A percentile compares a stretch with the other conserved stretches of the same genome.
These are phyloP conservation scores for Synodontis membranacea DNA, from an alignment of 2,113 vertebrate genomes.

Conservation along the genomic window DNA sequence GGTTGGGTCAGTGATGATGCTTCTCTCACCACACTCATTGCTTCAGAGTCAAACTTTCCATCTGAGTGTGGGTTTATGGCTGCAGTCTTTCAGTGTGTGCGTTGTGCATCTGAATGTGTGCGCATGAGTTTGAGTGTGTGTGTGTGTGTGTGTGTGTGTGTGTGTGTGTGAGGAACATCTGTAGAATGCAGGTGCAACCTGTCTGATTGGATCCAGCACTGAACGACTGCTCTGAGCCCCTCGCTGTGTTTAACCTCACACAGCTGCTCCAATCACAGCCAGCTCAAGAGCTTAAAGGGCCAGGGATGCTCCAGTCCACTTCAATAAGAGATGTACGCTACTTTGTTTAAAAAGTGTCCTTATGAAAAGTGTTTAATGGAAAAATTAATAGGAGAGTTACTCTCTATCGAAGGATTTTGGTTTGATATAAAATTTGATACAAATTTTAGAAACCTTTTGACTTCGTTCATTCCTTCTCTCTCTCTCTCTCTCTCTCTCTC, in stretches of 20 bases:
- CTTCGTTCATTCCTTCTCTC: too few relatives aligned
- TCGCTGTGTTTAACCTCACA: slow-evolving; percentile 39
- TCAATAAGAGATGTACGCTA: background rate
- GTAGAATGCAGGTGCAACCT: slow-evolving; percentile 44
- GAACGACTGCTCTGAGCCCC: slow-evolving; percentile 52
- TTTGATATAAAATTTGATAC: background rate
- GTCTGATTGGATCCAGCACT: slow-evolving; percentile 55
- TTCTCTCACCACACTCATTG: slow-evolving; percentile 66
- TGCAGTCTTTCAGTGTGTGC: background rate
- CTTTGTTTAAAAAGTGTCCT: background rate
- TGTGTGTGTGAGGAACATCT: slow-evolving; percentile 29
- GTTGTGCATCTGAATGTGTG: background rate
- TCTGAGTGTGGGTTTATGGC: background rate
- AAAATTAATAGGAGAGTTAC: background rate
- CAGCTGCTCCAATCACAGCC: slow-evolving; percentile 62
- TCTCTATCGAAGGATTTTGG: background rate
- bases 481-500: too few relatives aligned
- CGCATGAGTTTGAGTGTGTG: slow-evolving; percentile 9
- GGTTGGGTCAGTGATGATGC: slow-evolving; percentile 63
- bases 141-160: slow-evolving; percentile 12
- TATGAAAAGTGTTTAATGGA: too few relatives aligned
- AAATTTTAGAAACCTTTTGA: background rate
- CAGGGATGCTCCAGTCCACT: slow-evolving; percentile 40
- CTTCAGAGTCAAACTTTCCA: slow-evolving; percentile 34
- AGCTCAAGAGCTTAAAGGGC: slow-evolving; percentile 71